Percentiles rank a stretch among this genome's conserved stretches.
phyloP scores from a whole-genome alignment of 2,888 invertebrate species.

The Drosophila monieri region DNA sequence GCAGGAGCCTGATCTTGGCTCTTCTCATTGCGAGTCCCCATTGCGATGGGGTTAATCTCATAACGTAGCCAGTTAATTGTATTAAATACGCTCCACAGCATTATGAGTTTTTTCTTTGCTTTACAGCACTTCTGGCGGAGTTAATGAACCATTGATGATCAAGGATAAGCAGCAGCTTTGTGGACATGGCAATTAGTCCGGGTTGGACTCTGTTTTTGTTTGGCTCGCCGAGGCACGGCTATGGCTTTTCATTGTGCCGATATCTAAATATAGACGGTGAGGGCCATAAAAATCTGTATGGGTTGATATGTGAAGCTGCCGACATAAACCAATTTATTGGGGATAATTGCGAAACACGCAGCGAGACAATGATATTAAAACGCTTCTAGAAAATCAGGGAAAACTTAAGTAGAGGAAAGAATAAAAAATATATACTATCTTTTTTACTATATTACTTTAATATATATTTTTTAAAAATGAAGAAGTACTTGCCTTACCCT shows the following conservation, averaged over 20 bases:
- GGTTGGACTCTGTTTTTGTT: conserved; percentile 33
- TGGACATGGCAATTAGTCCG: conserved; percentile 74
- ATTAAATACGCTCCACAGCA: conserved; percentile 75
- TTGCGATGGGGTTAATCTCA: conserved; percentile 68
- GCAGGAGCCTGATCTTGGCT: conserved; percentile 61
- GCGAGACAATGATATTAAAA: background rate
- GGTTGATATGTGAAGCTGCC: conserved; percentile 29
- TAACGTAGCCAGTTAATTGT: conserved; percentile 77
- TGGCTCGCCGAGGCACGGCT: background rate
- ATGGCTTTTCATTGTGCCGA: conserved; percentile 58
- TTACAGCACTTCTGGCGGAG: conserved; percentile 59
- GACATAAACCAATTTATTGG: conserved; percentile 36
- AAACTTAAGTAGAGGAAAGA: background rate
- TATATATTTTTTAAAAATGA: background rate
- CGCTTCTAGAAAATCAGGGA: background rate
- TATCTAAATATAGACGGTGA: conserved; percentile 72
- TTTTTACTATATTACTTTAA: background rate
- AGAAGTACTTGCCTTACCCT: background rate
- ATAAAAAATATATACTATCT: background rate
- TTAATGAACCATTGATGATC: conserved; percentile 81
- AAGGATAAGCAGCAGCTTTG: conserved; percentile 67
- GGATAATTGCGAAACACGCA: conserved; percentile 30
- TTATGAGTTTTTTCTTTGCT: conserved; percentile 39
- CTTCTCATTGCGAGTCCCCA: conserved; percentile 12
- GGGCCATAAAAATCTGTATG: conserved; percentile 41